Evolutionary conservation across 2,797 vertebrate species (phyloP), one percentile per base, ranked within the genome.

Genomic region (Diceros bicornis): DNA sequence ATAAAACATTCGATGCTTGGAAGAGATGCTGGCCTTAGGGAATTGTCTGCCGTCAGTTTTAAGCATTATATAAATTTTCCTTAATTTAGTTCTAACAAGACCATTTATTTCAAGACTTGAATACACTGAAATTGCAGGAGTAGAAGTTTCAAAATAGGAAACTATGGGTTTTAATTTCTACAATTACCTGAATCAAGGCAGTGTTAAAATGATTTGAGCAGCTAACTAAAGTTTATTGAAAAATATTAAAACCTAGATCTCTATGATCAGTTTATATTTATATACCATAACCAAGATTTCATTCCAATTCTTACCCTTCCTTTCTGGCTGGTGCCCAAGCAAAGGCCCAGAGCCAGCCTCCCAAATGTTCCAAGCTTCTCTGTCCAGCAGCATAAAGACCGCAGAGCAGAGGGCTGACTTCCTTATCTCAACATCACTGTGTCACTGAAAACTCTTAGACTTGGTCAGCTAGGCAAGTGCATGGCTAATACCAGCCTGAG

Each of bases 21-120:
- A 94, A 95, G 47, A 82, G 50, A 96, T 47, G 6, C 74, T 66
- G 41, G 47, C 64, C 34, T 94, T 92, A 55, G 81, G 68, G 62
- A 97, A 92, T 20, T 77, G n/a, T 64, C 37, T 96, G 69, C 23
- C 29, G 34, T 77, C 52, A 79, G 4, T 89, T 97, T 92, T 92
- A 83, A 97, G 20, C 20, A 77, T 89, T 90, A 85, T 44, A 96
- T 66, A 96, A 97, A 92, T 86, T 85, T 94, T 16, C 52, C 37
- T 95, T 93, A 81, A 97, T 86, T 97, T 96, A 97, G 52, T 27
- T 95, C 72, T 81, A 92, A 69, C 34, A 50, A 83, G 84, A 84
- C 89, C 68, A 85, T 86, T 94, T 96, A 96, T 96, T 97, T 95
- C 81, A 94, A 97, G 81, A 96, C 83, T 57, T 92, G 81, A 95